phyloP scores from a whole-genome alignment of 2,797 vertebrate species.

The Knipowitschia caucasica region DNA sequence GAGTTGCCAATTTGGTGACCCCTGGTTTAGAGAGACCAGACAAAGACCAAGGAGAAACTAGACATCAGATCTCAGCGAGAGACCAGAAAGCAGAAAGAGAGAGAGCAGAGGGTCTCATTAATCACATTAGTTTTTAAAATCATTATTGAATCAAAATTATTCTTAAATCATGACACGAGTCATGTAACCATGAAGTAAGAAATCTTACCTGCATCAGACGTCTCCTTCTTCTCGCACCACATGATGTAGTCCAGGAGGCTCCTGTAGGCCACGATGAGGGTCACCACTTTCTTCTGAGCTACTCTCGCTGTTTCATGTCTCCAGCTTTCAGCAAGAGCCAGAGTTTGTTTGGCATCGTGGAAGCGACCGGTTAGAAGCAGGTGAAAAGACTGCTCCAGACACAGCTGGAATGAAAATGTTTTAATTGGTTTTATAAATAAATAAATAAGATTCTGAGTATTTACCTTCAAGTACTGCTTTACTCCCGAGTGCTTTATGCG shows the following conservation, averaged over 20 bases:
- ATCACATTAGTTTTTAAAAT: too few relatives aligned
- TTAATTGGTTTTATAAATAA: background rate
- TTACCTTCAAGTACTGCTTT: conserved; percentile 82
- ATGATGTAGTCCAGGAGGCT: conserved; percentile 83
- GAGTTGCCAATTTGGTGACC: too few relatives aligned
- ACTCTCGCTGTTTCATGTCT: conserved; percentile 74
- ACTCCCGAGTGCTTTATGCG: conserved; percentile 85
- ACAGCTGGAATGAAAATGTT: conserved; percentile 69
- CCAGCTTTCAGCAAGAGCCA: conserved; percentile 84
- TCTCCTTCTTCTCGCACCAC: conserved; percentile 80
- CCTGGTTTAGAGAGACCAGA: too few relatives aligned
- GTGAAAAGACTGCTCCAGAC: conserved; percentile 85
- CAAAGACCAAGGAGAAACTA: too few relatives aligned
- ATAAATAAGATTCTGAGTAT: too few relatives aligned
- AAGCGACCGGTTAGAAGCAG: conserved; percentile 79
- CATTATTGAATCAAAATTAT: too few relatives aligned
- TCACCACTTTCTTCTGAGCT: conserved; percentile 67
- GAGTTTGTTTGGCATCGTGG: conserved; percentile 79
- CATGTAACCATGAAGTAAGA: too few relatives aligned
- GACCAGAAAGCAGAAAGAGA: too few relatives aligned
- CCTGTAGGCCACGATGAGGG: conserved; percentile 84
- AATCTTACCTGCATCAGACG: conserved; percentile 72
- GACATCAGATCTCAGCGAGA: too few relatives aligned
- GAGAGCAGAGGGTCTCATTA: too few relatives aligned
- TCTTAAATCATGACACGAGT: too few relatives aligned